Evolutionary conservation across 2,888 invertebrate genomes (phyloP), one percentile per base, ranked within the genome.

Genomic region (Heliconius hortense): DNA sequence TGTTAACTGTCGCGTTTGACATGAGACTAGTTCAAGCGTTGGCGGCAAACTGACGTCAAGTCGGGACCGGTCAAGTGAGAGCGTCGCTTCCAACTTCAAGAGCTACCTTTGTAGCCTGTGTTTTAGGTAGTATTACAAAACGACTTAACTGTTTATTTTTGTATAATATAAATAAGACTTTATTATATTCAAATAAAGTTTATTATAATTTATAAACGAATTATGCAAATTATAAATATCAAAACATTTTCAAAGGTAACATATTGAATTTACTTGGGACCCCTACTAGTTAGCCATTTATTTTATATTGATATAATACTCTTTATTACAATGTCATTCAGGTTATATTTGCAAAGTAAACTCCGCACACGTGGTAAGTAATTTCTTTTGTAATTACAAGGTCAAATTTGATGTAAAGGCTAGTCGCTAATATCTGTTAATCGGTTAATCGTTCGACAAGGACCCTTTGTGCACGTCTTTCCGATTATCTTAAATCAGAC

Each of bases 61-160:
- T 81, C 77, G 81, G 81, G 85, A 84, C 85, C 88, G 89, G 90
- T 90, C 88, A 88, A 89, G 87, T 86, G 84, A 88, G 89, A 89
- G 88, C 84, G 70, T 85, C 82, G 82, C 82, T 84, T 87, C 85
- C 85, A 88, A 79, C 84, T 67, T 80, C 75, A 73, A 59, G 73
- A 64, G 72, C 39, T 69, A 68, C 75, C 62, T 73, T 77, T 74
- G 71, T 72, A 74, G 56, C 35, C 39, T 70, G 70, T 70, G 59
- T 60, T 26, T 15, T 28, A 15, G 43, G 31, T 56, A 67, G 26
- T 67, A 21, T 31, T 15, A 21, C 63, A 77, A 74, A 74, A 74
- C 21, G 72, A 59, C 60, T 31, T 48, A 56, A 72, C n/a, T 35
- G 21, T 11, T 13, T 24, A 56, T 31, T 69, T 31, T 69, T 56